A percentile compares a stretch with the other conserved stretches of the same genome.
phyloP scores from a whole-genome alignment of 2,888 invertebrate species.

The Allacma fusca region DNA sequence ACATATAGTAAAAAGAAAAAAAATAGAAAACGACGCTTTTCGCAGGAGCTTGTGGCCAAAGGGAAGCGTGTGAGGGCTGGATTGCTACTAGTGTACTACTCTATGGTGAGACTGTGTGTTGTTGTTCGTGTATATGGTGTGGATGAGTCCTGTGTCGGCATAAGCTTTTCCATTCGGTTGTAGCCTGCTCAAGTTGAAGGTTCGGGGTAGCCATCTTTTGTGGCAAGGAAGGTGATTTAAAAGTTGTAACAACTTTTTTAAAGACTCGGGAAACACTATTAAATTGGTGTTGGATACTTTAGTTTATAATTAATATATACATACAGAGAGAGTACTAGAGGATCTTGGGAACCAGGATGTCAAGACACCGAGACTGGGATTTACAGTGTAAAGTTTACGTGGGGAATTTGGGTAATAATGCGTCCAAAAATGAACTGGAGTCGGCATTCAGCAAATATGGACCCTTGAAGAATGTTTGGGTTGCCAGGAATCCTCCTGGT shows the following conservation, averaged over 20 bases:
- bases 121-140: neutral
- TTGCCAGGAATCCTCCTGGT: slow-evolving; percentile 90
- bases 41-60: slow-evolving; percentile 14
- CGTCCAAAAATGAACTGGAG: slow-evolving; percentile 88
- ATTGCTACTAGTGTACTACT: neutral
- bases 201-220: slow-evolving; percentile 38
- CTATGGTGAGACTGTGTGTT: neutral
- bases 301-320: no score
- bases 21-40: slow-evolving; percentile 24
- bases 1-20: neutral
- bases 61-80: slow-evolving; percentile 4
- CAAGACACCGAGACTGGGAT: slow-evolving; percentile 82
- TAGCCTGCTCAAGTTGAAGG: slow-evolving; percentile 27
- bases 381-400: slow-evolving; percentile 91
- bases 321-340: no score
- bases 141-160: slow-evolving; percentile 18
- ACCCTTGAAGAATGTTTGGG: slow-evolving; percentile 89
- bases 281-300: no score
- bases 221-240: slow-evolving; percentile 9
- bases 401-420: slow-evolving; percentile 88
- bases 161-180: slow-evolving; percentile 28
- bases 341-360: slow-evolving; percentile 62
- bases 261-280: no score
- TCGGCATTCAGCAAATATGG: slow-evolving; percentile 88
- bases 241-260: neutral